Conservation (phyloP, 2,888 invertebrate genomes). For the Himalopsyche kuldschensis region DNA sequence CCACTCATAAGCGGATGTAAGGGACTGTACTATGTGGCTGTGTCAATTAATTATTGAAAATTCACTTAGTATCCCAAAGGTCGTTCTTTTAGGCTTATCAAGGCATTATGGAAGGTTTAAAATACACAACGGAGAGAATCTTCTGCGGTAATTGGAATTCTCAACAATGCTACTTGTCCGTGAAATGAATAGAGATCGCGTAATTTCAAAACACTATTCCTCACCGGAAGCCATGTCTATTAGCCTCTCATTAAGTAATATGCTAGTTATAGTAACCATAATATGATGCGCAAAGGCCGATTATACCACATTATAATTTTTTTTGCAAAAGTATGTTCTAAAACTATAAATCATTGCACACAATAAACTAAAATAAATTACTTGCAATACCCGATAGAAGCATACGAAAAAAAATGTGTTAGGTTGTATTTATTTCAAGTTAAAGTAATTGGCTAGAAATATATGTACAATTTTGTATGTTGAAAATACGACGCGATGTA, state of each 20-base stretch:
- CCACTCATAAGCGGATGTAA: neutral
- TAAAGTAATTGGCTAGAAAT: too few relatives aligned
- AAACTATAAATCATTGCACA: too few relatives aligned
- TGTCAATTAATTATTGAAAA: neutral
- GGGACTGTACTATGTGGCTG: neutral
- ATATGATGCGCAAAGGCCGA: too few relatives aligned
- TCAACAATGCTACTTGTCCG: neutral
- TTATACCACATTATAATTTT: too few relatives aligned
- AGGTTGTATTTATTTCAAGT: too few relatives aligned
- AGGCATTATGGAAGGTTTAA: neutral
- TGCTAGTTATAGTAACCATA: too few relatives aligned
- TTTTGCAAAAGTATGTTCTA: too few relatives aligned
- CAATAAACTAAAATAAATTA: too few relatives aligned
- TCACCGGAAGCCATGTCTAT: neutral
- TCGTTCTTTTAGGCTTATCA: neutral
- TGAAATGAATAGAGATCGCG: neutral
- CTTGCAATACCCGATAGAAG: too few relatives aligned
- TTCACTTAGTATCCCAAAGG: neutral
- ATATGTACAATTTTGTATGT: too few relatives aligned
- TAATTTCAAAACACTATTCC: neutral
- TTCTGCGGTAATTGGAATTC: neutral
- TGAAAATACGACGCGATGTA: too few relatives aligned
- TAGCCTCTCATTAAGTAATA: neutral
- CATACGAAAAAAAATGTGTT: too few relatives aligned
- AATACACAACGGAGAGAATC: neutral